A percentile compares a stretch with the other conserved stretches of the same genome.
Conservation (phyloP, 2,888 invertebrate species). For the Priapulus caudatus region DNA sequence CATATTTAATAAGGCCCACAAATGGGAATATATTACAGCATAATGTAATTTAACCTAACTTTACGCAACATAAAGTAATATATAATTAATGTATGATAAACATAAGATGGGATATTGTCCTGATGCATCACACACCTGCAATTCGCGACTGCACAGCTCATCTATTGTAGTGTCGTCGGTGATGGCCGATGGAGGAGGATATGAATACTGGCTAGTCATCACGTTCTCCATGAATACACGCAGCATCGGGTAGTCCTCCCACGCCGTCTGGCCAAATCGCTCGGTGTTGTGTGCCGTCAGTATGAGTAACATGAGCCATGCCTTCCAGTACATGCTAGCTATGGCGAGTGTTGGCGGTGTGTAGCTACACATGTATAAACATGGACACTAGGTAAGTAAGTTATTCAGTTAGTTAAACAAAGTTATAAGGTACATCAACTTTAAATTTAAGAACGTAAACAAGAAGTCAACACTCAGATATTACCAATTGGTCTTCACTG, state of each 20-base stretch:
- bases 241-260: conserved; percentile 80
- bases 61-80: conserved; percentile 6
- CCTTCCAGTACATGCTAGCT: conserved; percentile 86
- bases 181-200: conserved; percentile 61
- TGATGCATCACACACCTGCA: too few relatives aligned
- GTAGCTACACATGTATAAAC: conserved; percentile 50
- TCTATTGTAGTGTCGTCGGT: conserved; percentile 48
- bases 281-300: conserved; percentile 83
- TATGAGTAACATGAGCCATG: conserved; percentile 74
- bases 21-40: not conserved
- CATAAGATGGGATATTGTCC: too few relatives aligned
- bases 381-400: too few relatives aligned
- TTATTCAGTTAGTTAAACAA: too few relatives aligned
- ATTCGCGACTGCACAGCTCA: conserved; percentile 51
- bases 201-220: conserved; percentile 66
- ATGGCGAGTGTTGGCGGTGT: conserved; percentile 79
- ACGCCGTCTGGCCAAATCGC: conserved; percentile 65
- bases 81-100: conserved; percentile 2
- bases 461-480: conserved; percentile 3
- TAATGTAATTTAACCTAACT: conserved; percentile 5
- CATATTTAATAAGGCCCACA: not conserved
- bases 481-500: not conserved
- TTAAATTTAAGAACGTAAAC: not conserved
- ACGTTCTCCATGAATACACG: conserved; percentile 87
- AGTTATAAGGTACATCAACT: too few relatives aligned